A percentile compares a stretch with the other conserved stretches of the same genome.
Conservation (phyloP, 2,113 vertebrate genomes). For the Drymodes brunneopygia region DNA sequence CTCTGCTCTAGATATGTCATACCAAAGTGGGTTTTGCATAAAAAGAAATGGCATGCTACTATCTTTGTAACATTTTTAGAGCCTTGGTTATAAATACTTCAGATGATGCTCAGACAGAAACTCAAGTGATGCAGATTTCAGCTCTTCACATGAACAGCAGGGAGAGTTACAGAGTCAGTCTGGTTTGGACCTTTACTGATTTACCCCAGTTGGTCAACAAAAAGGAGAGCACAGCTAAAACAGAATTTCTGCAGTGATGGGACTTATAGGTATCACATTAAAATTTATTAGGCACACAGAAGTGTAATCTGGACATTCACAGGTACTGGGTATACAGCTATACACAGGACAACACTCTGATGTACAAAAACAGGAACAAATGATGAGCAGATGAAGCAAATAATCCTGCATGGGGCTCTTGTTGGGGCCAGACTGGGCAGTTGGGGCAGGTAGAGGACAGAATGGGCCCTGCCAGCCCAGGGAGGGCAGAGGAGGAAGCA, state of each 20-base stretch:
- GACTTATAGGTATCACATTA: fast-evolving
- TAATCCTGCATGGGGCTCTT: not conserved
- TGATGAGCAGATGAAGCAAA: not conserved
- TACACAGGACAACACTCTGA: not conserved
- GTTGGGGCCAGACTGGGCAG: not conserved
- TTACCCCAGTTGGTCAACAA: not conserved
- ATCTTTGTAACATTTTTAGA: conserved; percentile 53
- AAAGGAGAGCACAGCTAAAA: not conserved
- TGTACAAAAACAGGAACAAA: not conserved
- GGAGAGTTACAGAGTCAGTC: conserved; percentile 4
- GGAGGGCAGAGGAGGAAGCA: not conserved
- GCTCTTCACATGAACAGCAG: not conserved
- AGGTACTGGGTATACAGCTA: not conserved
- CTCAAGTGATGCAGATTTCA: conserved; percentile 33
- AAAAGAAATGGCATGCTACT: conserved; percentile 68
- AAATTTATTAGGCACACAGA: not conserved
- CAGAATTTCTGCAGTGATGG: not conserved
- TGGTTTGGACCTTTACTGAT: not conserved
- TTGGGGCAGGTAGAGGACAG: not conserved
- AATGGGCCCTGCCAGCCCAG: fast-evolving
- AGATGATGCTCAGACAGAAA: conserved; percentile 54
- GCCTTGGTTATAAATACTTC: conserved; percentile 52
- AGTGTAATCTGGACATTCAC: not conserved
- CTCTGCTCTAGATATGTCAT: conserved; percentile 54
- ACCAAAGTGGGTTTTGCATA: conserved; percentile 46